Base-by-base conservation (phyloP, 92 coral and sea anemone species). In the Metridium senile region DNA sequence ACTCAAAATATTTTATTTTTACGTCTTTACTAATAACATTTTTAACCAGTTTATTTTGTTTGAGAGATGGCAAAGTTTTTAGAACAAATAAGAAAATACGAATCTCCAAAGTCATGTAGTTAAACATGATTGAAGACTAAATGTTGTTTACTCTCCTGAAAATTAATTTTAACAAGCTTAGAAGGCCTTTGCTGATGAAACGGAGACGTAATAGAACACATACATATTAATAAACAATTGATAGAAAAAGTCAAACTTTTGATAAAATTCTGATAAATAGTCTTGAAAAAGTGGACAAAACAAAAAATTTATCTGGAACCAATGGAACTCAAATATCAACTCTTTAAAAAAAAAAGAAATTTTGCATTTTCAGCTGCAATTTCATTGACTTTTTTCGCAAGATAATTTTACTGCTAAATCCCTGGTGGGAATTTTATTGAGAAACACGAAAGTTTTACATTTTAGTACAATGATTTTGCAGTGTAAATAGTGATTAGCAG, bases 401-500 rank as follows among this genome's bases (percentile, higher is more conserved):
- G n/a, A n/a, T n/a, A n/a, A n/a, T n/a, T n/a, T n/a, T n/a, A n/a
- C n/a, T n/a, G n/a, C n/a, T n/a, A n/a, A n/a, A n/a, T n/a, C n/a
- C n/a, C n/a, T n/a, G n/a, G n/a, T n/a, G 74, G 56, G 66, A 77
- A 11, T 45, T 35, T 19, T 39, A 39, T 6, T 39, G 49, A 39
- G 49, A 39, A 39, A 39, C 6, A 33, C 23, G 58, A 58, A 52
- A 70, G 75, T 58, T 79, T 26, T 28, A 62, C 28, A 62, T 39
- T 56, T 79, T 79, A 58, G 32, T 53, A 7, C 34, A 67, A 56
- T 33, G 75, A 53, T 43, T 79, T 70, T 63, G 45, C 69, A 33
- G 25, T 66, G 84, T 79, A 68, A 79, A 79, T 45, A 79, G 66
- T 79, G 84, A 79, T 79, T 79, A 79, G 65, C 84, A 79, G 75